Percentiles rank a stretch among this genome's conserved stretches.
Evolutionary conservation across 2,888 invertebrate genomes (phyloP).

Genomic region (Capitulum mitella): DNA sequence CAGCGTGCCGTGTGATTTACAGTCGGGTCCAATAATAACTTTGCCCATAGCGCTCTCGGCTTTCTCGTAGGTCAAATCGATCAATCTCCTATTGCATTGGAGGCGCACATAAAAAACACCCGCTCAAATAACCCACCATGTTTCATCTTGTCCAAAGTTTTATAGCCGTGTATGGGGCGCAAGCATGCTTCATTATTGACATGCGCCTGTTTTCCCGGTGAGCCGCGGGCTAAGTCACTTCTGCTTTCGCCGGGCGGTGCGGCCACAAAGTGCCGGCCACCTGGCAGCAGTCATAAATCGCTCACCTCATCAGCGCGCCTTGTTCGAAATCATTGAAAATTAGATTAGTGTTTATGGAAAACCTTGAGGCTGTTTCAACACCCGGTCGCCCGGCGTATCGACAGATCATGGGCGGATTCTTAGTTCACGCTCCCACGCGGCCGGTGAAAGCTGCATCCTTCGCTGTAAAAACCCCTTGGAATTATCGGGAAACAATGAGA

Average conservation of each 20-base stretch:
- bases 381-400: neutral
- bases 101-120: neutral
- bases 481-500: neutral
- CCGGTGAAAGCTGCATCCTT: neutral
- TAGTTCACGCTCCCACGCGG: neutral
- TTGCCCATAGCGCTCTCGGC: neutral
- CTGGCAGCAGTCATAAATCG: neutral
- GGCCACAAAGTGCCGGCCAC: neutral
- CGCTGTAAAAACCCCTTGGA: neutral
- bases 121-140: neutral
- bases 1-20: neutral
- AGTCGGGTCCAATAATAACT: neutral
- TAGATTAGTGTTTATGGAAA: neutral
- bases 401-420: neutral
- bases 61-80: conserved; percentile 18
- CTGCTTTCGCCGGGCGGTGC: neutral
- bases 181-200: neutral
- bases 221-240: neutral
- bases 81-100: conserved; percentile 7
- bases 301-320: neutral
- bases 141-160: neutral
- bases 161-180: neutral
- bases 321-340: neutral
- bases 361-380: neutral
- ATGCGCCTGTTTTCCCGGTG: neutral